These are phyloP conservation scores for Ranitomeya variabilis DNA, from an alignment of 2,113 vertebrate genomes.

Conservation along the genomic window DNA sequence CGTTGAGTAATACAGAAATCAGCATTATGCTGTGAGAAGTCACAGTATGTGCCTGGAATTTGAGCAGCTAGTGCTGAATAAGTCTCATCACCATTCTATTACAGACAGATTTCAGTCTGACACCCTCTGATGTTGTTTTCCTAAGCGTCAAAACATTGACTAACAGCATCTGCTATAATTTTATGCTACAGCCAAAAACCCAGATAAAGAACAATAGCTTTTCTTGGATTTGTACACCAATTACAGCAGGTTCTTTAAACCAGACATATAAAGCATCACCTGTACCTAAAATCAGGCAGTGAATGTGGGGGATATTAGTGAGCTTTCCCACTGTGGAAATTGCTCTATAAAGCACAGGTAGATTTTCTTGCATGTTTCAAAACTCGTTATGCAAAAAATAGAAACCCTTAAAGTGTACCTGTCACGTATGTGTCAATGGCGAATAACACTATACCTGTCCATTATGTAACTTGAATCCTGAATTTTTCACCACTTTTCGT, in stretches of 20 bases:
- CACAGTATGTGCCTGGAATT: constrained; percentile 42
- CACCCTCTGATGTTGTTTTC: constrained; percentile 48
- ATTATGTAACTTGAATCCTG: no score
- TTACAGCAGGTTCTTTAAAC: background rate
- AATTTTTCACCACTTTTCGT: no score
- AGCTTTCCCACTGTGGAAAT: background rate
- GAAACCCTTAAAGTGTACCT: background rate
- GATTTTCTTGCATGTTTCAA: background rate
- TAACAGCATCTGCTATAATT: constrained; percentile 46
- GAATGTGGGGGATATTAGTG: background rate
- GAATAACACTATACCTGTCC: no score
- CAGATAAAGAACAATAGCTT: constrained; percentile 30
- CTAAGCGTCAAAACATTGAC: constrained; percentile 38
- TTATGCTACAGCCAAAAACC: constrained; percentile 42
- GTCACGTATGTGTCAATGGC: no score
- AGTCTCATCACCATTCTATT: constrained; percentile 14
- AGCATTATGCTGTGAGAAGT: constrained; percentile 27
- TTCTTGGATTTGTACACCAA: background rate
- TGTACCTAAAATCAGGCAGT: background rate
- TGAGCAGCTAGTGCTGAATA: constrained; percentile 23
- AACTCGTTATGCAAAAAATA: background rate
- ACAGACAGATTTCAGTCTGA: constrained; percentile 48
- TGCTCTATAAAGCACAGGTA: background rate
- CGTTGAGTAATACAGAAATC: constrained; percentile 31
- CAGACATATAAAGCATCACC: background rate